A percentile compares a stretch with the other conserved stretches of the same genome.
Conservation (phyloP, 2,113 vertebrate genomes). For the Anser cygnoides region DNA sequence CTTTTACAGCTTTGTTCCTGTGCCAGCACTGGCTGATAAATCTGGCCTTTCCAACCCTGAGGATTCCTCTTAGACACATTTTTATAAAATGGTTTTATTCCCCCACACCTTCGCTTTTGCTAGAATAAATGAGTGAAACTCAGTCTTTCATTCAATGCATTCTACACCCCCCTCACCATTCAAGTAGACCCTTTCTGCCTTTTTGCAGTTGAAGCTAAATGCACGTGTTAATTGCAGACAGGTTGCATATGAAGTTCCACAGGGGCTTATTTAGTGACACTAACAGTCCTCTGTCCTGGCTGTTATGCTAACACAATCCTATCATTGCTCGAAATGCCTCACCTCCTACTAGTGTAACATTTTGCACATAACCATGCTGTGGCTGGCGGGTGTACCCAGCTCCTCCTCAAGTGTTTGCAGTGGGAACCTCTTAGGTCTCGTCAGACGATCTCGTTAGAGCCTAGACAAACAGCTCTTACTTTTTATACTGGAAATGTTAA, state of each 20-base stretch:
- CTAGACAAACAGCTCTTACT: not conserved
- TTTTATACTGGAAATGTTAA: not conserved
- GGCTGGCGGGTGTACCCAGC: not conserved
- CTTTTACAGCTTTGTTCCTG: not conserved
- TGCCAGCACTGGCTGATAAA: not conserved
- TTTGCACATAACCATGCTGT: not conserved
- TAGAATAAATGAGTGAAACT: not conserved
- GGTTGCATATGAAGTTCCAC: not conserved
- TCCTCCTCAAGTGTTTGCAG: not conserved
- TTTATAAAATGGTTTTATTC: not conserved
- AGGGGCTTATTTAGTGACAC: not conserved
- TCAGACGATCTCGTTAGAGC: not conserved
- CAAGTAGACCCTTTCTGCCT: not conserved
- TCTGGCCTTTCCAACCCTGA: not conserved
- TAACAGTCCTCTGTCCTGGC: not conserved
- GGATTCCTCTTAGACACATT: not conserved
- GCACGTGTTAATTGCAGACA: not conserved
- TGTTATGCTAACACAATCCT: not conserved
- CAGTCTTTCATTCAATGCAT: not conserved
- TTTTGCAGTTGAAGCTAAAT: not conserved
- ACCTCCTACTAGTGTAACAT: not conserved
- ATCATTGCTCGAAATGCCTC: not conserved
- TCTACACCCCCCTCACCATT: not conserved
- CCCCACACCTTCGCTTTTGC: not conserved
- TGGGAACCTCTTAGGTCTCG: not conserved